Percentiles rank a stretch among this genome's conserved stretches.
These are phyloP conservation scores for Plectrocnemia conspersa DNA, from an alignment of 1,140 invertebrate species.

Conservation along the genomic window DNA sequence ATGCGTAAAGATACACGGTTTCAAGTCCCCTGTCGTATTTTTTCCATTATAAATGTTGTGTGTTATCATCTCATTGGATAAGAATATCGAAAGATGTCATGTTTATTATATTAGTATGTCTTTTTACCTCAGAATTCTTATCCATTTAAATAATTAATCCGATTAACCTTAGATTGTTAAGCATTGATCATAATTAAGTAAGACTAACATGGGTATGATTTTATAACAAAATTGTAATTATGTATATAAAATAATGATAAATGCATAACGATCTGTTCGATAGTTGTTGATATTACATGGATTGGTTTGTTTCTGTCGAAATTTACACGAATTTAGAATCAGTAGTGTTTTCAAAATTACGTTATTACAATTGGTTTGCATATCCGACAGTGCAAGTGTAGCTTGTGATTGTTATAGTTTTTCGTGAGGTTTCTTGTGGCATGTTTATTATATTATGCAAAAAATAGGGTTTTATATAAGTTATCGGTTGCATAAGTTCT, in stretches of 20 bases:
- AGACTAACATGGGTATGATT: neutral
- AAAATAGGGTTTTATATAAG: too few species aligned
- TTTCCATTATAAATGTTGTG: slow-evolving; percentile 1
- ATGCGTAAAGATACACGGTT: slow-evolving; percentile 15
- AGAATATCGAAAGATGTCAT: neutral
- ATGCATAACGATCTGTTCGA: too few species aligned
- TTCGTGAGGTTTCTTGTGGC: neutral
- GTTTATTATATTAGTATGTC: too few species aligned
- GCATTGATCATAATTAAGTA: too few species aligned
- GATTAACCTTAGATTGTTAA: neutral
- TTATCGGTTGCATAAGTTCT: too few species aligned
- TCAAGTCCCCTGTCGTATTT: slow-evolving; percentile 9
- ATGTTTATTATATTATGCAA: too few species aligned
- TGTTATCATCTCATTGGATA: neutral
- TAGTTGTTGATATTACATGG: too few species aligned
- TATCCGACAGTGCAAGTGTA: neutral
- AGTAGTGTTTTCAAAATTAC: slow-evolving; percentile 1
- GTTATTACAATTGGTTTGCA: neutral
- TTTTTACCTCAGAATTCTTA: neutral
- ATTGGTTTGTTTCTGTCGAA: slow-evolving; percentile 3
- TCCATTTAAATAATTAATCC: neutral
- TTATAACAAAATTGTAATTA: neutral
- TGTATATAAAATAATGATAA: neutral
- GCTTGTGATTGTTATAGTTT: slow-evolving; percentile 5
- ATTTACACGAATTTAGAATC: neutral